These are phyloP conservation scores for Neodiprion virginianus DNA, from an alignment of 1,140 invertebrate genomes.

Conservation along the genomic window DNA sequence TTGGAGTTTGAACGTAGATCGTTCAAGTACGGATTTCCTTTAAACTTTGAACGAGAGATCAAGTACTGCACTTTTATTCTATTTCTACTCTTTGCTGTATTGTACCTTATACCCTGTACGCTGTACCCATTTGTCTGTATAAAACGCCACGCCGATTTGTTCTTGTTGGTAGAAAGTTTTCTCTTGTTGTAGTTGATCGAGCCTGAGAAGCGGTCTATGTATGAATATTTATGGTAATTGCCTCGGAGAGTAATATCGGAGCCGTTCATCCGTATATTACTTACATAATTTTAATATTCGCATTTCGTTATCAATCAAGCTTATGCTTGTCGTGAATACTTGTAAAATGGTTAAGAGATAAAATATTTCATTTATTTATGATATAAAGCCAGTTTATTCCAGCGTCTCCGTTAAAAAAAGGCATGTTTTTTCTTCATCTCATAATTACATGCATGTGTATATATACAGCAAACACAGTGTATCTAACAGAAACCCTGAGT, in stretches of 20 bases:
- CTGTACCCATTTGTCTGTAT: not conserved
- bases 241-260: not conserved
- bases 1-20: not conserved
- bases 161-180: not conserved
- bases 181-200: not conserved
- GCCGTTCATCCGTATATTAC: not conserved
- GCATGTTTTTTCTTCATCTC: no score
- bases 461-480: no score
- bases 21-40: not conserved
- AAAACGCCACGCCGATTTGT: not conserved
- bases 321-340: no score
- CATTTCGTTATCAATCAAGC: no score
- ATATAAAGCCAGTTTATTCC: no score
- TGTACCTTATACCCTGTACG: not conserved
- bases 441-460: no score
- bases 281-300: not conserved
- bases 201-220: not conserved
- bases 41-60: not conserved
- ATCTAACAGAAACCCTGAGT: no score
- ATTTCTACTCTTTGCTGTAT: not conserved
- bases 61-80: not conserved
- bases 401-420: no score
- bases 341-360: no score
- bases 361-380: no score
- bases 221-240: slow-evolving; percentile 6